Evolutionary conservation across 1,140 invertebrate genomes (phyloP).

Genomic region (Cryptotermes secundus): DNA sequence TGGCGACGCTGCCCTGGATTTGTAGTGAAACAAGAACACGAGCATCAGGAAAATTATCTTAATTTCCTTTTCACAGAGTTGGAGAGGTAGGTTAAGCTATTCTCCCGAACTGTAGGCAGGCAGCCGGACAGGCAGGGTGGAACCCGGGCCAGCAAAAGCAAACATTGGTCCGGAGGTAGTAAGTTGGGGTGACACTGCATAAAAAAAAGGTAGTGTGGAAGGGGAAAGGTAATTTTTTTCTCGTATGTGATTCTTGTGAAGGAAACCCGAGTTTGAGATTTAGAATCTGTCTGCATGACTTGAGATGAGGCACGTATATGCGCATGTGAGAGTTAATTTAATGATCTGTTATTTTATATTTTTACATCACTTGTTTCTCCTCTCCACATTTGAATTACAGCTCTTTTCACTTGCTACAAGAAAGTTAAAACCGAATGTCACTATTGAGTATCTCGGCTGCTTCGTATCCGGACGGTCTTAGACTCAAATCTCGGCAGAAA

Average conservation of each 20-base stretch:
- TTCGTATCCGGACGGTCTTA: no score
- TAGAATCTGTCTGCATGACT: neutral
- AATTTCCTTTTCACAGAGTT: constrained; percentile 33
- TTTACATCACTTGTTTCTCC: neutral
- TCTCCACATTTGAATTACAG: neutral
- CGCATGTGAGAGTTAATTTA: neutral
- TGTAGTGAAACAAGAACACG: constrained; percentile 25
- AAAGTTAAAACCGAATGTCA: no score
- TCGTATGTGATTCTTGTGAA: neutral
- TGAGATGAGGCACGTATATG: neutral
- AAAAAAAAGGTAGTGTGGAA: neutral
- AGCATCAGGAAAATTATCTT: constrained; percentile 29
- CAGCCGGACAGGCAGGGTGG: neutral
- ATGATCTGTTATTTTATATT: neutral
- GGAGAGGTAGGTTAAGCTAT: constrained; percentile 11
- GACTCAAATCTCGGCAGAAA: no score
- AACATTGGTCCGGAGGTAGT: neutral
- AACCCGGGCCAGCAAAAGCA: neutral
- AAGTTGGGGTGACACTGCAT: neutral
- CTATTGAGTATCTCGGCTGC: no score
- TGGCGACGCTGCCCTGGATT: constrained; percentile 20
- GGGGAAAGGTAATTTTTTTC: neutral
- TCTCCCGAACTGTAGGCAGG: neutral
- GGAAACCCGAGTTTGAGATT: neutral
- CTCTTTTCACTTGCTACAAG: no score